Base-by-base conservation (phyloP, 2,888 invertebrate species). In the Leptopterna dolabrata region DNA sequence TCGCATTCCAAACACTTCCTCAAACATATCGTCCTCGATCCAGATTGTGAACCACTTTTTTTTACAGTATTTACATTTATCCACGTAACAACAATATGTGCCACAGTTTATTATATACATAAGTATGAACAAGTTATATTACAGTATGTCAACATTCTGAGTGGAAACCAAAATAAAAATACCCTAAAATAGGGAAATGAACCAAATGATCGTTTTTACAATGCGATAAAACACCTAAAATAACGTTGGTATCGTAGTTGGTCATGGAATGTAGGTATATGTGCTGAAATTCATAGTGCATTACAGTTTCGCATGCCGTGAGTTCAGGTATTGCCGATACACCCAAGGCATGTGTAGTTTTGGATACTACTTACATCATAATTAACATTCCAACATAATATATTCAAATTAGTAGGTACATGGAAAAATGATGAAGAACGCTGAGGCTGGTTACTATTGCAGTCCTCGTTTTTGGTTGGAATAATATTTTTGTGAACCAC, bases 21-120 rank as follows among this genome's bases (percentile, higher is more conserved):
- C 45, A 45, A 7, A 43, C 78, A 76, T 29, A 41, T 76, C n/a
- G 36, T 24, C 45, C 43, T 11, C 45, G 27, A 78, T 43, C 45
- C 45, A 78, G 16, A 36, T 13, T 78, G 45, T 27, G 0, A 36
- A 30, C 63, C 41, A 83, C 29, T 27, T 29, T 83, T 80, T 83
- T 83, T 16, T 83, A 83, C 83, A 83, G 70, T 30, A 83, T 83
- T 29, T 83, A 83, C 83, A 83, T 36, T 19, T 30, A 63, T 63
- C 24, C 24, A 24, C 41, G 29, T 63, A 83, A 83, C 70, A 70
- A 83, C 63, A 70, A 70, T 55, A 30, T 19, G 41, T 83, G 36
- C 13, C 14, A 63, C 43, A 70, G n/a, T 83, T 83, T 4, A 63
- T 2, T 16, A 51, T n/a, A 13, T 47, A 47, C 47, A 47, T 47